Base-by-base conservation (phyloP, 2,113 vertebrate species). In the Catagonus wagneri region DNA sequence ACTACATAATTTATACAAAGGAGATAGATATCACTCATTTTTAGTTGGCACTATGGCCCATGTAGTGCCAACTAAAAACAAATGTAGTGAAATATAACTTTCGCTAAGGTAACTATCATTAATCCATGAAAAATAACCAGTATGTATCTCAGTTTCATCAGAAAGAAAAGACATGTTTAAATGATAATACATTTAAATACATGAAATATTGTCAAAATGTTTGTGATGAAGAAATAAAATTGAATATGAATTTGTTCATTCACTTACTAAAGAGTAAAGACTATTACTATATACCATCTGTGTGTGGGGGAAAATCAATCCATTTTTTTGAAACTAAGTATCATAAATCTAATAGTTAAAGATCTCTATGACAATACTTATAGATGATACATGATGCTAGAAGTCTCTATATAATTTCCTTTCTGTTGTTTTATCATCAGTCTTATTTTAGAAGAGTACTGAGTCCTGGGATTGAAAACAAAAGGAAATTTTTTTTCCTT, bases 401-500 rank as follows among this genome's bases (percentile, higher is more conserved):
- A 72, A 89, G 36, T 12, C 20, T 93, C 6, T 25, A 10, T 90
- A 66, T 44, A 7, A 34, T 61, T 63, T 75, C 71, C 32, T 81
- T 88, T 75, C 54, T 39, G 4, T 89, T 34, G 7, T 81, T 68
- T 63, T 56, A 71, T 83, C 19, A 58, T 92, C n/a, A 76, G 23
- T 87, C 22, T 54, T 87, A n/a, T 75, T 88, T 93, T 93, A 93
- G 25, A 34, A 76, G 66, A 95, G 6, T 61, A 81, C 15, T 58
- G 29, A 87, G n/a, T 69, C 50, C 36, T 68, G n/a, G 12, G 10
- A 36, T 63, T 94, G 32, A 72, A 91, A 12, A 74, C 8, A 52
- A 17, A 54, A 79, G 14, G 17, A 11, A 66, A 60, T 83, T 63
- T 69, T 66, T n/a, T n/a, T n/a, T n/a, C n/a, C n/a, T n/a, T n/a